Conservation (phyloP, 1,140 invertebrate genomes). For the Hirudo medicinalis region DNA sequence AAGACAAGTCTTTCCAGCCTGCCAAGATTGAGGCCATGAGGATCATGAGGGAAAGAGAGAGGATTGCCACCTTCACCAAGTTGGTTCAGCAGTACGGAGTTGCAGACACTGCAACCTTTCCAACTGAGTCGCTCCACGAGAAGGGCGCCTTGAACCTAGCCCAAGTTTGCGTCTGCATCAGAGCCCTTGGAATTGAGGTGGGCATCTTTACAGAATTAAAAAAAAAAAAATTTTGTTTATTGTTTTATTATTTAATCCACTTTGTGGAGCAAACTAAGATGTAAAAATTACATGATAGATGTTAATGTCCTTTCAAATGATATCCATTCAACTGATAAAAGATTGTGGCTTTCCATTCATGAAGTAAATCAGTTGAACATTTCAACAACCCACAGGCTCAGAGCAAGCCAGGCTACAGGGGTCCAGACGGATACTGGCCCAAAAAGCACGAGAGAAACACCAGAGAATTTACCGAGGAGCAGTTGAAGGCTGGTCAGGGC, state of each 20-base stretch:
- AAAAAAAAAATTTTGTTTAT: not conserved
- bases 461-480: constrained; percentile 62
- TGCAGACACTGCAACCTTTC: constrained; percentile 20
- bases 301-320: no score
- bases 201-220: not conserved
- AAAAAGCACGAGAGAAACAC: constrained; percentile 83
- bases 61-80: constrained; percentile 22
- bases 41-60: constrained; percentile 22
- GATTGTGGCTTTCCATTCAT: not conserved
- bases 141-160: constrained; percentile 21
- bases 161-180: constrained; percentile 22
- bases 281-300: not conserved
- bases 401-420: constrained; percentile 6
- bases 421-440: constrained; percentile 45
- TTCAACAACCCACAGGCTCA: constrained; percentile 13
- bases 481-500: constrained; percentile 70
- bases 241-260: not conserved
- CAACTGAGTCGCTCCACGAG: constrained; percentile 22
- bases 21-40: constrained; percentile 24
- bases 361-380: not conserved
- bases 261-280: not conserved
- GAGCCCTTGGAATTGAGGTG: constrained; percentile 23
- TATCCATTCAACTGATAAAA: not conserved
- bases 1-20: constrained; percentile 22
- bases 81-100: constrained; percentile 21